A percentile compares a stretch with the other conserved stretches of the same genome.
Evolutionary conservation across 2,797 vertebrate species (phyloP).

Genomic region (Mallotus villosus): DNA sequence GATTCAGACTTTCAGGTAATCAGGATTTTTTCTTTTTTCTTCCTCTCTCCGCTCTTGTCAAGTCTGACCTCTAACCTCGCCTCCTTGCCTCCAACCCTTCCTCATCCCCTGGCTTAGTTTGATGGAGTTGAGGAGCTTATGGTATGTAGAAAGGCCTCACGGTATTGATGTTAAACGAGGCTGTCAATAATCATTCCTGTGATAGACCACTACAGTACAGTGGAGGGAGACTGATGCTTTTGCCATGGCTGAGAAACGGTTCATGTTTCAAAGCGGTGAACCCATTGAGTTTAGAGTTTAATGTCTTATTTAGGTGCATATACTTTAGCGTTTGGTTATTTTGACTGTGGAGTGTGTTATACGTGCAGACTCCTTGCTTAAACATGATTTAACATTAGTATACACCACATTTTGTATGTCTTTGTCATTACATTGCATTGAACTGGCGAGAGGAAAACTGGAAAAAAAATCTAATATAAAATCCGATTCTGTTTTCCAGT

Average conservation of each 20-base stretch:
- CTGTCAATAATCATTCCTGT: constrained; percentile 68
- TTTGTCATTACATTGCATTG: neutral
- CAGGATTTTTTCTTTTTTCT: neutral
- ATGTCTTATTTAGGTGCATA: no score
- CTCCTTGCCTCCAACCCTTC: constrained; percentile 13
- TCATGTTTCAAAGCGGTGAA: neutral
- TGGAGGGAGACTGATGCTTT: constrained; percentile 15
- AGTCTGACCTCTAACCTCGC: neutral
- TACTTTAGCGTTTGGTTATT: no score
- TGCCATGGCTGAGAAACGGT: neutral
- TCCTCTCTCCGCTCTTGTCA: neutral
- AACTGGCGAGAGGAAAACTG: constrained; percentile 28
- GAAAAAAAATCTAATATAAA: constrained; percentile 44
- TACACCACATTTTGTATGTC: neutral
- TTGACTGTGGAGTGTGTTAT: no score
- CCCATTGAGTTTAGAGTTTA: neutral
- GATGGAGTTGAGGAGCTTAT: constrained; percentile 59
- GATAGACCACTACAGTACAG: constrained; percentile 63
- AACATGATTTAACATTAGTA: neutral
- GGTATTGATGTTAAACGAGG: constrained; percentile 60
- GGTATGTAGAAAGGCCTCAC: constrained; percentile 64
- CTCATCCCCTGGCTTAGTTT: constrained; percentile 53
- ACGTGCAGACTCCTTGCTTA: no score
- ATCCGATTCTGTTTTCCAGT: constrained; percentile 52
- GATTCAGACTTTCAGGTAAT: neutral